A percentile compares a stretch with the other conserved stretches of the same genome.
These are phyloP conservation scores for Thamnophis sirtalis DNA, from an alignment of 2,113 vertebrate genomes.

Conservation along the genomic window DNA sequence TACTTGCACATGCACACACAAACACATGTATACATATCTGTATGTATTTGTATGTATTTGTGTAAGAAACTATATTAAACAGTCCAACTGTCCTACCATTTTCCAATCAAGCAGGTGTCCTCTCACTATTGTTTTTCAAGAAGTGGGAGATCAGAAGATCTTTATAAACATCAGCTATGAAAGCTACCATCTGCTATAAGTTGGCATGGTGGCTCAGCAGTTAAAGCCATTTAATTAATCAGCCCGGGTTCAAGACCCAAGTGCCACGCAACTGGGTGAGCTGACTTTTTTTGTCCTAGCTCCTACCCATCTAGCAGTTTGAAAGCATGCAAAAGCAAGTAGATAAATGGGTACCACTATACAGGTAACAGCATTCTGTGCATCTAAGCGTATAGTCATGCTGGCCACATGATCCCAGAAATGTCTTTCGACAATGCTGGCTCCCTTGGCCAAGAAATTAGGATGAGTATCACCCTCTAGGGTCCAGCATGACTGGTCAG, in stretches of 20 bases:
- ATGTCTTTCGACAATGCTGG: too few species aligned
- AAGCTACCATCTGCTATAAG: background rate
- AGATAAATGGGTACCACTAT: background rate
- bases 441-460: too few species aligned
- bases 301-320: background rate
- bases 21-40: too few species aligned
- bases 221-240: background rate
- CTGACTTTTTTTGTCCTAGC: background rate
- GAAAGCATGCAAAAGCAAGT: background rate
- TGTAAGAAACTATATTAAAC: background rate
- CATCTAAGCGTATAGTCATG: too few species aligned
- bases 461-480: too few species aligned
- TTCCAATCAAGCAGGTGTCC: background rate
- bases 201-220: background rate
- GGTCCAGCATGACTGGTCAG: too few species aligned
- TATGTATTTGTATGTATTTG: background rate
- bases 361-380: too few species aligned
- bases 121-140: background rate
- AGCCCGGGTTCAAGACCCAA: background rate
- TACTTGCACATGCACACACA: background rate
- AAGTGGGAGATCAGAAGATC: background rate
- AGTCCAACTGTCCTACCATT: background rate
- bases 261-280: background rate
- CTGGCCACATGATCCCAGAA: too few species aligned
- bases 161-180: background rate